phyloP scores from a whole-genome alignment of 1,140 invertebrate genomes.

The Ooceraea biroi region DNA sequence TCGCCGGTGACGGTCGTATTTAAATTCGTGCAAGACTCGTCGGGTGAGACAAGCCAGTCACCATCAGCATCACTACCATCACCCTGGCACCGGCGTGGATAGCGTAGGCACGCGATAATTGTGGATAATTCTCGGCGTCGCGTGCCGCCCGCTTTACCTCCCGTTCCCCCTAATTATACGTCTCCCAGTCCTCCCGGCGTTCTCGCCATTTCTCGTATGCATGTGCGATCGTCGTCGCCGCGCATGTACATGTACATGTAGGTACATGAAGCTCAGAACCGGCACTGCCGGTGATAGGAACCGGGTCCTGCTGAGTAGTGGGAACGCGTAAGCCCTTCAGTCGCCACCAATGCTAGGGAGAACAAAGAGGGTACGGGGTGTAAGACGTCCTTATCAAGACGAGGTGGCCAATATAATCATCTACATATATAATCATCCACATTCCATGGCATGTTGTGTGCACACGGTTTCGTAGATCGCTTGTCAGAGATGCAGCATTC shows the following conservation, averaged over 20 bases:
- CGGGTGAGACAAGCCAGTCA: background rate
- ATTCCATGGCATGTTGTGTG: conserved; percentile 38
- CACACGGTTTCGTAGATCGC: conserved; percentile 41
- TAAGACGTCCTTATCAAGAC: conserved; percentile 46
- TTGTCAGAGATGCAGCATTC: conserved; percentile 25
- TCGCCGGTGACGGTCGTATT: background rate
- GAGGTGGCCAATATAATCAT: conserved; percentile 30
- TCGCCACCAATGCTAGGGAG: conserved; percentile 34
- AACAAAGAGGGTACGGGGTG: conserved; percentile 39
- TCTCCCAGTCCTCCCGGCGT: conserved; percentile 53
- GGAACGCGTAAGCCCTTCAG: conserved; percentile 38
- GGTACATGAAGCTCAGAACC: background rate
- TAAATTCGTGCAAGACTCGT: conserved; percentile 42
- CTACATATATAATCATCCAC: conserved; percentile 18
- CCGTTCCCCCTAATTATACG: conserved; percentile 73
- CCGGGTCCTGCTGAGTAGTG: conserved; percentile 16
- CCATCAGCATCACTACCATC: background rate
- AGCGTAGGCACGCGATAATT: conserved; percentile 70
- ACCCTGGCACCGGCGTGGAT: conserved; percentile 42
- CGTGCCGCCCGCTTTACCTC: conserved; percentile 69
- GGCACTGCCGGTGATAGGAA: conserved; percentile 48
- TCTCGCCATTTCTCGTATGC: conserved; percentile 21
- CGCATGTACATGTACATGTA: background rate
- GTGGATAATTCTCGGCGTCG: conserved; percentile 75
- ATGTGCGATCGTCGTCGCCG: no score